These are phyloP conservation scores for Anastrepha obliqua DNA, from an alignment of 1,140 invertebrate genomes.

Conservation along the genomic window DNA sequence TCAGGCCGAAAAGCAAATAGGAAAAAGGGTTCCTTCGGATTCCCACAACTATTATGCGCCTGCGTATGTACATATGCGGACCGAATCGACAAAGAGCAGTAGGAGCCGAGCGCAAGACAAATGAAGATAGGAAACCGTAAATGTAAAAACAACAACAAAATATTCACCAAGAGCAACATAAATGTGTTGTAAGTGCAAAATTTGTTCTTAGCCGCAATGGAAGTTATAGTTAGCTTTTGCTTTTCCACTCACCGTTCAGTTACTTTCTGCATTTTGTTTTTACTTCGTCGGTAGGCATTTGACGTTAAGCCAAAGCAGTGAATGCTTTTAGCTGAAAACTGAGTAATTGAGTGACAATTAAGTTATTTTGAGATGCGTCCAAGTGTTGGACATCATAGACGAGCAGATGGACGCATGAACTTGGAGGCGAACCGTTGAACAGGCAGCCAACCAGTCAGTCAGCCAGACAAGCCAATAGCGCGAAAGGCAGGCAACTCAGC, in stretches of 20 bases:
- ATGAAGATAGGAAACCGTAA: background rate
- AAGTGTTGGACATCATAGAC: background rate
- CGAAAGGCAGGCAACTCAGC: background rate
- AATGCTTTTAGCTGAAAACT: constrained; percentile 74
- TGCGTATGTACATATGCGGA: background rate
- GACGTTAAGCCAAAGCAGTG: constrained; percentile 67
- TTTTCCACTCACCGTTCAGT: background rate
- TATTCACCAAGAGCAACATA: background rate
- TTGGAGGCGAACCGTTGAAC: background rate
- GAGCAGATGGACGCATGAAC: background rate
- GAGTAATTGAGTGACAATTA: constrained; percentile 75
- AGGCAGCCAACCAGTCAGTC: background rate
- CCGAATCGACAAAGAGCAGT: background rate
- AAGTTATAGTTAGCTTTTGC: background rate
- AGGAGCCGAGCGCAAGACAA: background rate
- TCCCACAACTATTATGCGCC: background rate
- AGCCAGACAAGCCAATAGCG: background rate
- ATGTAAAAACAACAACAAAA: background rate
- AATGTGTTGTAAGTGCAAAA: background rate
- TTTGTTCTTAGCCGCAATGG: background rate
- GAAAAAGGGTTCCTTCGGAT: background rate
- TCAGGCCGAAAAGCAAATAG: constrained; percentile 57
- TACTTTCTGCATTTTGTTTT: background rate
- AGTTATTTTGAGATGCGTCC: constrained; percentile 66
- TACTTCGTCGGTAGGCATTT: background rate